A percentile compares a stretch with the other conserved stretches of the same genome.
Evolutionary conservation across 2,888 invertebrate genomes (phyloP).

Genomic region (Arge pagana): DNA sequence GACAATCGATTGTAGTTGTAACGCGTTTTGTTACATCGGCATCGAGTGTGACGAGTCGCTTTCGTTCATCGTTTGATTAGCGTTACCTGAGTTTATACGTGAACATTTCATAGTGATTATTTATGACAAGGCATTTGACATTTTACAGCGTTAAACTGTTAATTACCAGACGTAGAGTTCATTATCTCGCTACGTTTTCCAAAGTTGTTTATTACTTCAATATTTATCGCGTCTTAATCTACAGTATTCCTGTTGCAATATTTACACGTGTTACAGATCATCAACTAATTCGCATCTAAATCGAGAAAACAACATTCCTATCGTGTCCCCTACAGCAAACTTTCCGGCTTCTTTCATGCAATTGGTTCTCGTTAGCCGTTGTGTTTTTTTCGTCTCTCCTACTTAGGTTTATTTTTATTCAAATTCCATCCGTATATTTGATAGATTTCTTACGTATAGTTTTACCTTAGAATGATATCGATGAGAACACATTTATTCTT

Average conservation of each 20-base stretch:
- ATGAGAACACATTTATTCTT: slow-evolving; percentile 30
- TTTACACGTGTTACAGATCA: slow-evolving; percentile 8
- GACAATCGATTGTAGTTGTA: neutral
- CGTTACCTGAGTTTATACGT: neutral
- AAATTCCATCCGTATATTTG: neutral
- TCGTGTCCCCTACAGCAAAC: slow-evolving; percentile 1
- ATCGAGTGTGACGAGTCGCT: neutral
- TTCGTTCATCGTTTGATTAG: slow-evolving; percentile 1
- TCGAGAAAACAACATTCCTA: slow-evolving; percentile 32
- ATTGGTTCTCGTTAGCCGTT: too few relatives aligned
- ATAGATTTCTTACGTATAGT: neutral
- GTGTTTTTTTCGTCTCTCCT: too few relatives aligned
- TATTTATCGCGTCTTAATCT: slow-evolving; percentile 1
- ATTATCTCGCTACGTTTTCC: neutral
- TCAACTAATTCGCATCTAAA: slow-evolving; percentile 24
- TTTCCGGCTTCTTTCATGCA: neutral
- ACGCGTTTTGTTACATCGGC: neutral
- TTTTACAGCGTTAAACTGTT: neutral
- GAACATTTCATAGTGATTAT: slow-evolving; percentile 16
- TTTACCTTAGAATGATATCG: slow-evolving; percentile 18
- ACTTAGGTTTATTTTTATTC: slow-evolving; percentile 1
- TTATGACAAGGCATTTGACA: slow-evolving; percentile 14
- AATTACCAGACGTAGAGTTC: slow-evolving; percentile 4
- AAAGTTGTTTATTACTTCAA: neutral
- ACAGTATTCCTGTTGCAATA: slow-evolving; percentile 12